Evolutionary conservation across 2,888 invertebrate species (phyloP).

Genomic region (Eristalis intricaria): DNA sequence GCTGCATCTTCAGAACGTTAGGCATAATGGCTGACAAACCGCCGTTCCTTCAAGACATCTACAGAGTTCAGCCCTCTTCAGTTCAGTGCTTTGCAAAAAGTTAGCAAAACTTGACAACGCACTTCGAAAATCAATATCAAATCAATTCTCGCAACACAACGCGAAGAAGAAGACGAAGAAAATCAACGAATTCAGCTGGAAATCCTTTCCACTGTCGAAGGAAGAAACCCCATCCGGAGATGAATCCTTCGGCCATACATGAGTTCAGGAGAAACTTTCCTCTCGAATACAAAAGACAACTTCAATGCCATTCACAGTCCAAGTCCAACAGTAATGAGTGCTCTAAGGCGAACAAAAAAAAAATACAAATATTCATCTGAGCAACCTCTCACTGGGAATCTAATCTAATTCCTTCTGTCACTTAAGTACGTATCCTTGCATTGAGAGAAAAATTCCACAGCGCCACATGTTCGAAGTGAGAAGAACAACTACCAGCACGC

Average conservation of each 20-base stretch:
- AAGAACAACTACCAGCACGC: conserved; percentile 6
- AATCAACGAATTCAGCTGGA: neutral
- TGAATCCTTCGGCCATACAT: neutral
- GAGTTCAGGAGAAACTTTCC: neutral
- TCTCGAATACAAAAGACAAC: neutral
- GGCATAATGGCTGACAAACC: too few relatives aligned
- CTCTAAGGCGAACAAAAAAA: neutral
- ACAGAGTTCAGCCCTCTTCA: too few relatives aligned
- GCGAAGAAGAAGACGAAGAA: neutral
- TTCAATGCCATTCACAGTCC: neutral
- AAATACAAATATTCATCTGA: neutral
- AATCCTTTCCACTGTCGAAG: neutral
- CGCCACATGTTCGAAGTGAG: neutral
- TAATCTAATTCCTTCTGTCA: conserved; percentile 37
- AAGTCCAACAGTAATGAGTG: conserved; percentile 28
- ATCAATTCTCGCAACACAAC: neutral
- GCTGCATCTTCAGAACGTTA: too few relatives aligned
- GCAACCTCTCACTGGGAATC: conserved; percentile 18
- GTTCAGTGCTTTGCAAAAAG: neutral
- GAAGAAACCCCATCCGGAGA: neutral
- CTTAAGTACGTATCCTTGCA: conserved; percentile 21
- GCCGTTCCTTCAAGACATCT: too few relatives aligned
- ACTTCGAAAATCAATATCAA: neutral
- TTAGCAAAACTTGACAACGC: neutral
- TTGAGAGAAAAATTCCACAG: neutral